Conservation (phyloP, 2,888 invertebrate genomes). For the Troglohyphantes excavatus region DNA sequence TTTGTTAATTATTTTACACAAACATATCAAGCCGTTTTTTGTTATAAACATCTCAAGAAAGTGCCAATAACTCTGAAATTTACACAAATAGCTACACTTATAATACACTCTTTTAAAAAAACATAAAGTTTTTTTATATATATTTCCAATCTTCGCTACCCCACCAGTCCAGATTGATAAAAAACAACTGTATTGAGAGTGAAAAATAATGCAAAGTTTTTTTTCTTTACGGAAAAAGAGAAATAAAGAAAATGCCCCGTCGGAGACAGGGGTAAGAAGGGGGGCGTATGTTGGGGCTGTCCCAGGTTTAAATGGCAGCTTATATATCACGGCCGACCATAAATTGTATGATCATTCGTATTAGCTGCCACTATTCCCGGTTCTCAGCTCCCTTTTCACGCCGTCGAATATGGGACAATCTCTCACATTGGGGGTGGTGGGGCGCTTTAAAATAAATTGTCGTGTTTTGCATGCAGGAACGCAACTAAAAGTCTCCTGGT, state of each 20-base stretch:
- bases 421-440: neutral
- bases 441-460: neutral
- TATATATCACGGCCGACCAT: conserved; percentile 57
- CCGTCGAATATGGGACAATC: neutral
- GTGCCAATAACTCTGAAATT: too few relatives aligned
- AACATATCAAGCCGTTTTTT: too few relatives aligned
- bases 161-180: too few relatives aligned
- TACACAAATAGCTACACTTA: too few relatives aligned
- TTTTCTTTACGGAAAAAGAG: neutral
- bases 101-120: too few relatives aligned
- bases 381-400: too few relatives aligned
- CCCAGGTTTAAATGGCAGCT: conserved; percentile 69
- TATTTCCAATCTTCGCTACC: too few relatives aligned
- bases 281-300: conserved; percentile 11
- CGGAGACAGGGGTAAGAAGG: neutral
- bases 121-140: too few relatives aligned
- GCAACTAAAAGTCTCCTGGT: neutral
- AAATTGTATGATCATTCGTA: conserved; percentile 59
- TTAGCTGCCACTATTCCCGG: conserved; percentile 26
- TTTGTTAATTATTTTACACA: too few relatives aligned
- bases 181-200: too few relatives aligned
- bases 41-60: too few relatives aligned
- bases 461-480: neutral
- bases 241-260: neutral
- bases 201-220: too few relatives aligned